Base-by-base conservation (phyloP, 2,797 vertebrate genomes). In the Dipus sagitta region DNA sequence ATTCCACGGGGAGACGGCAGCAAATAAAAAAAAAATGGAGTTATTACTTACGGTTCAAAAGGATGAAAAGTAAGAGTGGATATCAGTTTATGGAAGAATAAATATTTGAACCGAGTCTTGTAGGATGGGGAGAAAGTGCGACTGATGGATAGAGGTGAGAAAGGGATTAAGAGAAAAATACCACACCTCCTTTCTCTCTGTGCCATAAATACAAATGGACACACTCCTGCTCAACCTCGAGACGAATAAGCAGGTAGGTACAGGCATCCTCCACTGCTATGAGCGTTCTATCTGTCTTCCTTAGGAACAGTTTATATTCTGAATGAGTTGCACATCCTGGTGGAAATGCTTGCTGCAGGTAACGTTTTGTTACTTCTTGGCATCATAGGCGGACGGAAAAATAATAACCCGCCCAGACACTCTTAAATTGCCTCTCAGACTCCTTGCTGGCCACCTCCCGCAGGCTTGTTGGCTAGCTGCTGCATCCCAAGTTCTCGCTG, bases 241-340 rank as follows among this genome's bases (percentile, higher is more conserved):
- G 94, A 96, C 84, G 97, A 95, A 93, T 34, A 96, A 95, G 86
- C 21, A 94, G 95, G 90, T 42, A 94, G 95, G 90, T 42, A 54
- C n/a, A 78, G 71, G 93, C 21, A 17, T 96, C 85, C 71, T n/a
- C 64, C 64, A 88, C 65, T 54, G 28, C 85, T 72, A 74, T 76
- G 88, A 95, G 96, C 70, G 93, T 71, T 90, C 81, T 74, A 91
- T 96, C 95, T 91, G 8, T 97, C 96, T 97, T 94, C 90, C 95
- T 96, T 68, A 90, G 90, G 74, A 80, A 62, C 83, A 75, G 58
- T 81, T 86, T 71, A 78, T 89, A 86, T 85, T 97, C 86, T 93
- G 79, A 96, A 96, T 80, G 78, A 96, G 95, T 68, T 84, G 38
- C 60, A 52, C 52, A 30, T 83, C 95, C 88, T 92, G 65, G 93